Base-by-base conservation (phyloP, 2,888 invertebrate genomes). In the Perdita meconis region DNA sequence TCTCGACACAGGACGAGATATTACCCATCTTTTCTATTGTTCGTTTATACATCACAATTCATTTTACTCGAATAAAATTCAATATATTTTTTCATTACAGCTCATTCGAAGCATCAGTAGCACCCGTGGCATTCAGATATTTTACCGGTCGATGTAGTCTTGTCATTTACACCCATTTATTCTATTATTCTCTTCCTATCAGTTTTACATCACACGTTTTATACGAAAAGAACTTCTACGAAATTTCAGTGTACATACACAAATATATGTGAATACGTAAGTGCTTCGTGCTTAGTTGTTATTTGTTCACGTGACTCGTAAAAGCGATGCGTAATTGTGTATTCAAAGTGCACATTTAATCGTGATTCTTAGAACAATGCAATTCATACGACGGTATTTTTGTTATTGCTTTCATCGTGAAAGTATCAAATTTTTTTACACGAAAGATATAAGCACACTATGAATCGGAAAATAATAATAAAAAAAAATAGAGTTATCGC, bases 181-280 rank as follows among this genome's bases (percentile, higher is more conserved):
- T 19, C 50, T 65, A 22, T 50, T 47, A 16, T 56, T 38, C n/a
- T 26, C 19, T 65, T 56, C 10, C 22, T 22, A 47, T 26, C 6
- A 56, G 22, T 10, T 24, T 44, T 55, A 5, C 24, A n/a, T 60
- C 22, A 10, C 24, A 5, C 13, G 60, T 12, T 36, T 13, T 22
- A 22, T 8, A 22, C 42, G 34, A 34, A 13, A 10, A 34, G 8
- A 50, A 47, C 51, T 36, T 69, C 44, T 30, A 50, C 51, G 50
- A 22, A 42, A 30, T 67, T 40, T 16, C 50, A 6, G 24, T 47
- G 44, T 55, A 61, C 5, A 36, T 61, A 68, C 36, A 40, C 24
- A 26, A 34, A 50, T 34, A 34, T 57, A 26, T 47, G 8, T 47
- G 26, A 42, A 24, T 34, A 30, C 13, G 16, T 57, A 51, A 51